Conservation (phyloP, 92 coral and sea anemone genomes). For the Heteractis magnifica region DNA sequence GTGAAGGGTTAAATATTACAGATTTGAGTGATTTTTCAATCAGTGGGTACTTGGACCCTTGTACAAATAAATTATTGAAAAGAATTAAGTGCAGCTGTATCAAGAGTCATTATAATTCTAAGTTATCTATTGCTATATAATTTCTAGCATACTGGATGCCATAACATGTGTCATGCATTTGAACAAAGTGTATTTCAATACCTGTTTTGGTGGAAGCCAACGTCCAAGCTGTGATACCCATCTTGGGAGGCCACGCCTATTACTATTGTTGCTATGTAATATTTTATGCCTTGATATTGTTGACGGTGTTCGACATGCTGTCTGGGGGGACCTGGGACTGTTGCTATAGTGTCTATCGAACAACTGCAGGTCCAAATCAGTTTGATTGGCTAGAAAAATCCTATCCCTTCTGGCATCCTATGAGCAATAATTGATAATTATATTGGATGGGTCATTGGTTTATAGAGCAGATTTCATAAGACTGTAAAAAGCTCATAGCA, state of each 20-base stretch:
- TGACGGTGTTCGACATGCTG: slow-evolving; percentile 39
- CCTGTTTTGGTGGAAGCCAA: slow-evolving; percentile 71
- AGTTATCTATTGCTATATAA: no score
- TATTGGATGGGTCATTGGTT: no score
- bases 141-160: no score
- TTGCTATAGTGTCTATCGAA: background rate
- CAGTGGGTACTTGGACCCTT: no score
- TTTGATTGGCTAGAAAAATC: background rate
- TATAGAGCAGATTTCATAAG: no score
- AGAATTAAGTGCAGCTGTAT: no score
- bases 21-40: no score
- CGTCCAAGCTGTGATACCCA: slow-evolving; percentile 80
- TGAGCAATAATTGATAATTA: background rate
- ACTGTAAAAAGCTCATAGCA: no score
- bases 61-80: no score
- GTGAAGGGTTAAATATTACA: no score
- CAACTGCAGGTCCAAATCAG: background rate
- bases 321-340: slow-evolving; percentile 1
- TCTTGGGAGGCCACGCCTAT: slow-evolving; percentile 36
- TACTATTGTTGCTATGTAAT: slow-evolving; percentile 2
- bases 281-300: slow-evolving; percentile 19
- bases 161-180: no score
- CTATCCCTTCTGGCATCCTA: background rate
- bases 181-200: background rate
- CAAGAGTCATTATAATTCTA: no score